Evolutionary conservation across 2,797 vertebrate species (phyloP), one percentile per base, ranked within the genome.

Genomic region (Thripadectes ignobilis): DNA sequence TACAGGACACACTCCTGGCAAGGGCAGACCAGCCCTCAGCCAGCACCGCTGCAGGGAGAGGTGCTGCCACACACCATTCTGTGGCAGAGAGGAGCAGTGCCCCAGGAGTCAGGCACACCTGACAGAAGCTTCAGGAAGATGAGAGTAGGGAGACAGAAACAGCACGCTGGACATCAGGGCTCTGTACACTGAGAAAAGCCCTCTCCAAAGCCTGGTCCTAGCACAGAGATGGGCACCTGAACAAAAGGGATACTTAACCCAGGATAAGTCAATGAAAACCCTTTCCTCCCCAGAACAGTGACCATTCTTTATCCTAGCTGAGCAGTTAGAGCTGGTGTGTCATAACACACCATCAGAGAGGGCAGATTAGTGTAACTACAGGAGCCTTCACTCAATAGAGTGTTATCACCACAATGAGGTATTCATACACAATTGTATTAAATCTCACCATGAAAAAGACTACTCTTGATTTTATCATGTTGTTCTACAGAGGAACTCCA

Each of bases 291-390:
- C 15, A 7, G 38, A 66, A 74, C 16, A 46, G 45, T 71, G 62
- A 88, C 74, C 63, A 32, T n/a, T 75, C 66, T 52, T 78, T 27
- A 51, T 65, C 75, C 51, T 48, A 79, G 76, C 49, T 88, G 66
- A 84, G 85, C 80, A 88, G 63, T 55, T 69, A 67, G 65, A 90
- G 73, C 49, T 78, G 71, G 73, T 91, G 73, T 91, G 79, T 68
- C 58, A 14, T 51, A 85, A 75, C 58, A 66, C 82, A 88, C 74
- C 83, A 72, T 30, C 83, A 78, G 71, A 84, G 79, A 88, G 89
- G 67, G 54, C 74, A 88, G 82, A 65, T 88, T 94, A 96, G 91
- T 93, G 82, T 94, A 81, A 95, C 67, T 67, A 82, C 34, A 49
- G 30, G 45, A 93, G 71, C 46, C 69, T 96, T 96, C 85, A 69